Evolutionary conservation across 2,113 vertebrate species (phyloP).

Genomic region (Dicaeum eximium): DNA sequence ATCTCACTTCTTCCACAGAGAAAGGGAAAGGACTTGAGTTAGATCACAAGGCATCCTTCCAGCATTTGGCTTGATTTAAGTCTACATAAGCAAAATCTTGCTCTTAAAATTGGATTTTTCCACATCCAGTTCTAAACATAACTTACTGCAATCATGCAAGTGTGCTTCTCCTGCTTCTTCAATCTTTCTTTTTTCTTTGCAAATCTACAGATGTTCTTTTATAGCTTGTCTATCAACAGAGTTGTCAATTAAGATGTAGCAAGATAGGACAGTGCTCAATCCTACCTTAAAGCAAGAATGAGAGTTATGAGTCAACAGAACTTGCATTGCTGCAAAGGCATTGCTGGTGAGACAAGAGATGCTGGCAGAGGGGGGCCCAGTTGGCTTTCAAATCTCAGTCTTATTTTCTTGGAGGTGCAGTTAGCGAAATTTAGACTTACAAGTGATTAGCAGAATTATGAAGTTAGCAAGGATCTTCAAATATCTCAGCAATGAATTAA

Average conservation of each 20-base stretch:
- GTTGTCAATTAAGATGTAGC: not conserved
- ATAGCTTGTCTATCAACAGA: not conserved
- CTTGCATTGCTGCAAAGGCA: not conserved
- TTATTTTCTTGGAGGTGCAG: not conserved
- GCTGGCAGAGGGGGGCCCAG: not conserved
- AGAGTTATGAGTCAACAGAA: not conserved
- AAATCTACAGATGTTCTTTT: not conserved
- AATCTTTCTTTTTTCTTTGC: not conserved
- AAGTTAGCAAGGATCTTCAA: not conserved
- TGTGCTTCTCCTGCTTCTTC: not conserved
- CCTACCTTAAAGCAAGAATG: not conserved
- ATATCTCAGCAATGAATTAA: not conserved
- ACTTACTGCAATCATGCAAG: not conserved
- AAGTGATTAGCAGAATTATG: not conserved
- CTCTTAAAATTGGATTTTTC: not conserved
- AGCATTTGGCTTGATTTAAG: not conserved
- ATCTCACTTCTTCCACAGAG: not conserved
- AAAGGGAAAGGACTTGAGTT: not conserved
- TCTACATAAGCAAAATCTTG: not conserved
- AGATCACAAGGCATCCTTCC: not conserved
- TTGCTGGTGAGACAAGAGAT: not conserved
- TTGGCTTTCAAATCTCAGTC: not conserved
- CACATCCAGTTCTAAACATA: not conserved
- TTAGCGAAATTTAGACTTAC: not conserved
- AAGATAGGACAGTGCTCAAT: not conserved